phyloP scores from a whole-genome alignment of 2,888 invertebrate species.

The Muscina levida region DNA sequence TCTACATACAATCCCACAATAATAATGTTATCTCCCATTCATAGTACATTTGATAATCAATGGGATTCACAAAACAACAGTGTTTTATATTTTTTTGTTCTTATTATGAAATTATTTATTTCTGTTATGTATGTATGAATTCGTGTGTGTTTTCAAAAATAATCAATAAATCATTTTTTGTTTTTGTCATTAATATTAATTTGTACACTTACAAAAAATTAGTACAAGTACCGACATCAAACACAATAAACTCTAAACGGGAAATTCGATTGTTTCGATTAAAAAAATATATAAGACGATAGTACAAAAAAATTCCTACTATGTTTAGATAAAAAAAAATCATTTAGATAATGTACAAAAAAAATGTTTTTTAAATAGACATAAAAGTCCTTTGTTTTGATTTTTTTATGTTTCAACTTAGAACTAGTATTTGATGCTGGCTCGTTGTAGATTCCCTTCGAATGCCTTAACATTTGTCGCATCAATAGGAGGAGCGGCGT shows the following conservation, averaged over 20 bases:
- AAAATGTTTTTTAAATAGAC: no score
- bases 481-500: slow-evolving; percentile 84
- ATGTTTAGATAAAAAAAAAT: no score
- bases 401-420: not conserved
- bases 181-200: slow-evolving; percentile 48
- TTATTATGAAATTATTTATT: not conserved
- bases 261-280: slow-evolving; percentile 7
- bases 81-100: not conserved
- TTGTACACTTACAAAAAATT: slow-evolving; percentile 58
- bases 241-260: not conserved
- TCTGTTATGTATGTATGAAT: not conserved
- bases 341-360: no score
- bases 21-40: no score
- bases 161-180: slow-evolving; percentile 2
- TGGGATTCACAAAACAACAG: slow-evolving; percentile 11
- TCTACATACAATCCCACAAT: no score
- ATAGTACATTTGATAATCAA: slow-evolving; percentile 3
- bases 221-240: slow-evolving; percentile 31
- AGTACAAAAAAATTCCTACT: no score
- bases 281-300: no score
- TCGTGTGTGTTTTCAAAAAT: not conserved
- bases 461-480: slow-evolving; percentile 71
- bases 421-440: slow-evolving; percentile 26
- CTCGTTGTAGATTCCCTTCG: not conserved
- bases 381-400: not conserved